Evolutionary conservation across 1,140 invertebrate genomes (phyloP), one percentile per base, ranked within the genome.

Genomic region (Galendromus occidentalis): DNA sequence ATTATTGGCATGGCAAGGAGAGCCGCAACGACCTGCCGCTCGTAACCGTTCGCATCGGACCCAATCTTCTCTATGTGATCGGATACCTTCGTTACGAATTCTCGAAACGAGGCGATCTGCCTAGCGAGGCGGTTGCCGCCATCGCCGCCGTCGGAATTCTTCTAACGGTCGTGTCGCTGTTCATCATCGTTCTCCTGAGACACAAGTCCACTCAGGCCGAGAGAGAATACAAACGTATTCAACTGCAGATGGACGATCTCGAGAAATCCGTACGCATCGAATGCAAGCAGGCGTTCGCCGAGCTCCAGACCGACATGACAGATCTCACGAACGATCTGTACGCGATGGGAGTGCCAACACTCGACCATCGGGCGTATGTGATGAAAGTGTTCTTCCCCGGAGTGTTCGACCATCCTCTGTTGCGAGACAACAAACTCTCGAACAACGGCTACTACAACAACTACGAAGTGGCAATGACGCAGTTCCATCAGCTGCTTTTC

Each of bases 361-460:
- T 95, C 44, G 91, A 96, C 77, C 91, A 95, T 73, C 85, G 91
- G 64, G 91, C 88, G 73, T 98, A 96, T 74, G 91, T 96, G 47
- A 95, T 96, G 87, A 94, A 96, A 77, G 91, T 98, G 14, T 92
- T 98, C 74, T 98, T 98, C 75, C 93, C 93, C 9, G 89, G 88
- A 64, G 88, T 92, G 7, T 84, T 84, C 25, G 88, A 92, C 75
- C 89, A 94, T 78, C 89, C 90, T 0, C 88, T 94, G 72, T 77
- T 92, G 44, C 87, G 87, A 73, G 85, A 88, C 69, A 85, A 86
- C 63, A 86, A 88, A 75, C 79, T 83, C 73, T 75, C 70, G 70
- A 68, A 44, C 66, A 86, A 85, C 73, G 81, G 82, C 44, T 84
- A 86, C 0, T 79, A 86, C 64, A 91, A 85, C 7, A 91, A 90